Percentiles rank a stretch among this genome's conserved stretches.
These are phyloP conservation scores for Sussaba pulchella DNA, from an alignment of 2,888 invertebrate genomes.

Conservation along the genomic window DNA sequence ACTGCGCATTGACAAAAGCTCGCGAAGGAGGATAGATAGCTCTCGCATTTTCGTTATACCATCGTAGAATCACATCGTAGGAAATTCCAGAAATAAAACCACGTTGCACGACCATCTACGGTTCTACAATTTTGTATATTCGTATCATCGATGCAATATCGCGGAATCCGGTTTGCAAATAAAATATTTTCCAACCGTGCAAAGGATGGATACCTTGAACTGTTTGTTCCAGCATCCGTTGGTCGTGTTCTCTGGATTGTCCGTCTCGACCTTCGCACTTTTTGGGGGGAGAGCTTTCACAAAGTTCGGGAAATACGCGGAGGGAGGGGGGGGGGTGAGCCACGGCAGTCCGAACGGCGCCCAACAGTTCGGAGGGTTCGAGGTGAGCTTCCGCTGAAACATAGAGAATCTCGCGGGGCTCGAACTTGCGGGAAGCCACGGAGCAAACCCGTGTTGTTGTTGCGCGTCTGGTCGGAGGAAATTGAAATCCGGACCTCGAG, in stretches of 20 bases:
- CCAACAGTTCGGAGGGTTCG: constrained; percentile 11
- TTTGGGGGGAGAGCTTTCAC: background rate
- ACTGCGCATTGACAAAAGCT: constrained; percentile 18
- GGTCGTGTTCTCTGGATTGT: constrained; percentile 24
- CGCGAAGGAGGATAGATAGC: background rate
- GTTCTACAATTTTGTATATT: background rate
- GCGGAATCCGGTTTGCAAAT: too few species aligned
- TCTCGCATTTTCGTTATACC: background rate
- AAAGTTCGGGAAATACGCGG: constrained; percentile 40
- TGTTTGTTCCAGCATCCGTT: constrained; percentile 16
- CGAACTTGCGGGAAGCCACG: constrained; percentile 31
- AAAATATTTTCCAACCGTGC: constrained; percentile 37
- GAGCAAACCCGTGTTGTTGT: constrained; percentile 42
- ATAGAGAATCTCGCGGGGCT: background rate
- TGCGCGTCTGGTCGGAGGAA: constrained; percentile 41
- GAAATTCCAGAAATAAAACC: constrained; percentile 23
- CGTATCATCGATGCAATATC: too few species aligned
- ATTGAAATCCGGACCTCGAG: constrained; percentile 51
- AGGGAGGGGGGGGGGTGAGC: background rate
- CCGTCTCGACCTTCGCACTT: constrained; percentile 35
- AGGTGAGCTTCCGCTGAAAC: background rate
- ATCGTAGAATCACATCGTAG: too few species aligned
- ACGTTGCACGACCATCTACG: constrained; percentile 1
- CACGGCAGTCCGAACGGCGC: constrained; percentile 31
- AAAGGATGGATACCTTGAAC: constrained; percentile 8